phyloP scores from a whole-genome alignment of 1,140 invertebrate species.

The Oncopodura yosiiana region DNA sequence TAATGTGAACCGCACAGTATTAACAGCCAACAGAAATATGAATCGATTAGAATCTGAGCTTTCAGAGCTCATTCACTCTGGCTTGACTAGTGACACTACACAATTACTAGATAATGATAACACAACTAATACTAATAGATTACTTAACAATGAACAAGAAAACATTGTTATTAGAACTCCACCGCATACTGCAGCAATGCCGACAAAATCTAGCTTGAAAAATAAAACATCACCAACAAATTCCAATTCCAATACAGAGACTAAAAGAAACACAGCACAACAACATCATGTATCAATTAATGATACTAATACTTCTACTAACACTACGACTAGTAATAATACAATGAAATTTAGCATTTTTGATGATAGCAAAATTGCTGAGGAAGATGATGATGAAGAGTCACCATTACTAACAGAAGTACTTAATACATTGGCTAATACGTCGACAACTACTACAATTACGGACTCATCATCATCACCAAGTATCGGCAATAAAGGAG shows the following conservation, averaged over 20 bases:
- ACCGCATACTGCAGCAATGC: no score
- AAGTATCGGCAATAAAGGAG: no score
- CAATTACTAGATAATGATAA: no score
- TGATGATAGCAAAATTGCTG: neutral
- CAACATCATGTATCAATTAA: neutral
- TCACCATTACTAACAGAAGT: conserved; percentile 14
- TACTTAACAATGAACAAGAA: no score
- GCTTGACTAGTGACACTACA: no score
- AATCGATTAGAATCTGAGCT: no score
- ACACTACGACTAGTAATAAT: neutral
- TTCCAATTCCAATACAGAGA: neutral
- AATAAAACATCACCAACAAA: no score
- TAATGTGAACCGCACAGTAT: conserved; percentile 13
- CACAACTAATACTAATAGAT: no score
- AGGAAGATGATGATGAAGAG: conserved; percentile 11
- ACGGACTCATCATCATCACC: neutral
- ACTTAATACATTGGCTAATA: neutral
- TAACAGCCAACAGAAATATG: no score
- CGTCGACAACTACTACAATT: conserved; percentile 5
- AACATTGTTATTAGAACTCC: no score
- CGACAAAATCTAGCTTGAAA: no score
- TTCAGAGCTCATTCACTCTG: no score
- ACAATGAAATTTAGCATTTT: neutral
- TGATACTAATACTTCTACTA: conserved; percentile 1
- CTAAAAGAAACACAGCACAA: neutral